Conservation (phyloP, 2,888 invertebrate species). For the Meliscaeva auricollis region DNA sequence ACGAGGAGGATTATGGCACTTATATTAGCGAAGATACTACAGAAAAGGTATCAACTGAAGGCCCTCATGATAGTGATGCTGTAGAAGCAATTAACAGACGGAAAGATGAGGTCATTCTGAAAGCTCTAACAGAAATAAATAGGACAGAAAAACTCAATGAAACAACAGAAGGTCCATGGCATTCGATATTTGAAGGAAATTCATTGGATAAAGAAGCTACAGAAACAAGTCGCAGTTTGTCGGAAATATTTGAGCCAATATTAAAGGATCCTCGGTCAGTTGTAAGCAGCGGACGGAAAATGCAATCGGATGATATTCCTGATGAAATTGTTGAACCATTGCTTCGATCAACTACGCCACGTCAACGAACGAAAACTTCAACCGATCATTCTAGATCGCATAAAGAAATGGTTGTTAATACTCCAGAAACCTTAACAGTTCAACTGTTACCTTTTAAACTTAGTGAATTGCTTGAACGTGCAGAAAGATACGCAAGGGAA, state of each 20-base stretch:
- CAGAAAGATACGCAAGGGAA: constrained; percentile 92
- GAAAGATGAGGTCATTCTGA: constrained; percentile 83
- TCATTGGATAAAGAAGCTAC: constrained; percentile 83
- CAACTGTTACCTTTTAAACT: constrained; percentile 92
- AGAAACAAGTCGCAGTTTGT: constrained; percentile 82
- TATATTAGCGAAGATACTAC: constrained; percentile 77
- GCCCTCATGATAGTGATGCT: constrained; percentile 78
- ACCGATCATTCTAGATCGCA: constrained; percentile 81
- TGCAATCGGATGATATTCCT: constrained; percentile 78
- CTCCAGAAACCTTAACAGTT: constrained; percentile 86
- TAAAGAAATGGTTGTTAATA: constrained; percentile 79
- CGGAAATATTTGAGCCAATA: constrained; percentile 86
- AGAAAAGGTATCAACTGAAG: constrained; percentile 44
- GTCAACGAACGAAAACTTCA: constrained; percentile 84
- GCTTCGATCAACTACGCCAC: constrained; percentile 87
- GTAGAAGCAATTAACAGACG: constrained; percentile 82
- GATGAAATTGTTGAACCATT: constrained; percentile 91
- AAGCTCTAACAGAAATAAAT: constrained; percentile 82
- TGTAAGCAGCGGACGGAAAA: constrained; percentile 80
- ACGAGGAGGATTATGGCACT: constrained; percentile 81
- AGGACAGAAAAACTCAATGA: constrained; percentile 79
- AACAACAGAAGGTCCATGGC: constrained; percentile 84
- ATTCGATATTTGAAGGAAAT: constrained; percentile 85
- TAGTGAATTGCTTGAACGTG: constrained; percentile 91
- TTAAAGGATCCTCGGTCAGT: constrained; percentile 81